phyloP scores from a whole-genome alignment of 2,888 invertebrate genomes.

The Trichopria drosophilae region DNA sequence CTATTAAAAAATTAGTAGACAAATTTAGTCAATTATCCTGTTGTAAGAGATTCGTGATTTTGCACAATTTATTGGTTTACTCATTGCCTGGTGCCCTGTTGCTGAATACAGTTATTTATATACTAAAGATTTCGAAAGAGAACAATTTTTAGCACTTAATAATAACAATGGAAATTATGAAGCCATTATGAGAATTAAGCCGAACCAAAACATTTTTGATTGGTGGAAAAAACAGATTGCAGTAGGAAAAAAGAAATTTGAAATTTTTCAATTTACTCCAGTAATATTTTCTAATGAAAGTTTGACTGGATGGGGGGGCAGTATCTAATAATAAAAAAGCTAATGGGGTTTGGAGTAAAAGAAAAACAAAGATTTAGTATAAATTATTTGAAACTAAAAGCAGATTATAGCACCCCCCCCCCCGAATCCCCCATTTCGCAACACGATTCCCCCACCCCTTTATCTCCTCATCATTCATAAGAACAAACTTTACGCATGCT shows the following conservation, averaged over 20 bases:
- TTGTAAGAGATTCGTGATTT: constrained; percentile 25
- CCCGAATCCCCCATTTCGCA: too few species aligned
- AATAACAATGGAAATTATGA: constrained; percentile 14
- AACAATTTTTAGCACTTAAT: constrained; percentile 20
- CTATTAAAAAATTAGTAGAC: background rate
- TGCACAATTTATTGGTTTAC: constrained; percentile 23
- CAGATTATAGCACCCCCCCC: too few species aligned
- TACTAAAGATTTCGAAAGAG: constrained; percentile 21
- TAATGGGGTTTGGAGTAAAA: constrained; percentile 34
- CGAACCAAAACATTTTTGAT: constrained; percentile 9
- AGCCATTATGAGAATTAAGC: constrained; percentile 5
- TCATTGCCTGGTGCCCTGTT: constrained; percentile 25
- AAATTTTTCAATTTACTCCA: background rate
- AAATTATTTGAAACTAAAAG: constrained; percentile 29
- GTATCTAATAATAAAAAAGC: constrained; percentile 17
- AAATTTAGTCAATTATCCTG: background rate
- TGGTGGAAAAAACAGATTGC: constrained; percentile 27
- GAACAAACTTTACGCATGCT: too few species aligned
- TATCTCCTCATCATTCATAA: too few species aligned
- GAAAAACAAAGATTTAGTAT: constrained; percentile 28
- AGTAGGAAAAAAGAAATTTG: constrained; percentile 11
- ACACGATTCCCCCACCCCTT: too few species aligned
- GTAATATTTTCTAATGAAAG: constrained; percentile 33
- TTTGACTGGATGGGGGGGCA: constrained; percentile 37
- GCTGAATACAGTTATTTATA: constrained; percentile 18